These are phyloP conservation scores for Helicoverpa assulta DNA, from an alignment of 2,888 invertebrate genomes.

Conservation along the genomic window DNA sequence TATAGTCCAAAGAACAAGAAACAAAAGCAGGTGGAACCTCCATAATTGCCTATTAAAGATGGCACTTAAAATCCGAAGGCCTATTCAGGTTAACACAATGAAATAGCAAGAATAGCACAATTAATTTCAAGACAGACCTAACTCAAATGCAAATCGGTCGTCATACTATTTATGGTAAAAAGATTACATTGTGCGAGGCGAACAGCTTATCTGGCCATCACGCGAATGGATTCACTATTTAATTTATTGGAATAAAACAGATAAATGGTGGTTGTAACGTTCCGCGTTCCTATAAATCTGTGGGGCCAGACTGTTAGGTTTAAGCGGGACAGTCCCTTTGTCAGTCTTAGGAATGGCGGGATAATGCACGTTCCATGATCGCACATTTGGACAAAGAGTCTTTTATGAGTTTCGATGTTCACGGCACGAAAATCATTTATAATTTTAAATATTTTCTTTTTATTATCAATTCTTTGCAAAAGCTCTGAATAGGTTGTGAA, in stretches of 20 bases:
- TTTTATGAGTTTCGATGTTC: not conserved
- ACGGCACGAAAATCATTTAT: not conserved
- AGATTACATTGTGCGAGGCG: constrained; percentile 88
- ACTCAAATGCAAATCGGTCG: constrained; percentile 87
- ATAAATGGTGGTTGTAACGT: constrained; percentile 83
- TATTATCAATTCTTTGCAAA: not conserved
- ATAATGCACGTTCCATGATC: constrained; percentile 16
- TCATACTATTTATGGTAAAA: constrained; percentile 87
- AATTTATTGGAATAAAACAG: constrained; percentile 89
- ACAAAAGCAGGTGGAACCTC: constrained; percentile 74
- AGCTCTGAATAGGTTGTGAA: not conserved
- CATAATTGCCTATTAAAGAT: constrained; percentile 86
- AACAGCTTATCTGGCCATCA: constrained; percentile 86
- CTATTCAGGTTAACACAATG: constrained; percentile 84
- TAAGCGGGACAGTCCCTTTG: constrained; percentile 41
- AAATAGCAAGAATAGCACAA: constrained; percentile 86
- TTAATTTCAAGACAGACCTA: constrained; percentile 81
- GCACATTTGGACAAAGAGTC: not conserved
- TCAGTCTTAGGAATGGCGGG: not conserved
- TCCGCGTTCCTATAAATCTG: constrained; percentile 82
- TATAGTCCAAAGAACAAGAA: constrained; percentile 64
- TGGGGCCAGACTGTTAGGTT: constrained; percentile 37
- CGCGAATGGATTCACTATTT: constrained; percentile 83
- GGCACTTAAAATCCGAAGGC: constrained; percentile 77
- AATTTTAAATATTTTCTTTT: not conserved